Evolutionary conservation across 2,113 vertebrate genomes (phyloP), one percentile per base, ranked within the genome.

Genomic region (Pseudopodoces humilis): DNA sequence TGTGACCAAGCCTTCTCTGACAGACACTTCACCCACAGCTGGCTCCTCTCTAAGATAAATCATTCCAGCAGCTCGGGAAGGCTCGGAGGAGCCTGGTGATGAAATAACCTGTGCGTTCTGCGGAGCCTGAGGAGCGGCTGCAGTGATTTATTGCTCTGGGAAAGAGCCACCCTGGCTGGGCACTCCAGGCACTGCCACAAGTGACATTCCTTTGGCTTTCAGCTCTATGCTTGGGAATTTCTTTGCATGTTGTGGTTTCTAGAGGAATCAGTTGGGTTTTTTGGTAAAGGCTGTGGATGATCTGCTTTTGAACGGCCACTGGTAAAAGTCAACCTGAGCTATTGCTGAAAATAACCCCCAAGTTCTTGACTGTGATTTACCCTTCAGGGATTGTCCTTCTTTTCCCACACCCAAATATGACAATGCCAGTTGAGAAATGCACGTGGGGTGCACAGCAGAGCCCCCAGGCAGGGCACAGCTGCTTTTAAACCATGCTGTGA

Each of bases 11-110:
- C 28, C 58, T 52, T 4, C 60, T 41, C 44, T 55, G 39, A 13
- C n/a, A 58, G 41, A 2, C 20, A 0, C n/a, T 59, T 15, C 1
- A 4, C 10, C 25, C 23, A 13, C 2, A 31, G 37, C 35, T 24
- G 17, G 30, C 8, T 69, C 31, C 55, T 50, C 64, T 52, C 41
- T 5, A 1, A 28, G 68, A 10, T 11, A 47, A 84, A 55, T 21
- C 28, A 35, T 30, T 17, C 37, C 4, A 49, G 25, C 13, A 62
- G 35, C 39, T 35, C 47, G 30, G 24, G 63, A 39, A 49, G 77
- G 41, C 82, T 72, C 63, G 9, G 30, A 50, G 62, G n/a, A 13
- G 8, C 15, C 4, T 7, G 65, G 47, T 30, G 88, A 28, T 56
- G 65, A 0, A 87, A 46, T 55, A 94, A 67, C 28, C 85, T 70